phyloP scores from a whole-genome alignment of 1,140 invertebrate species.

The Epicauta chinensis region DNA sequence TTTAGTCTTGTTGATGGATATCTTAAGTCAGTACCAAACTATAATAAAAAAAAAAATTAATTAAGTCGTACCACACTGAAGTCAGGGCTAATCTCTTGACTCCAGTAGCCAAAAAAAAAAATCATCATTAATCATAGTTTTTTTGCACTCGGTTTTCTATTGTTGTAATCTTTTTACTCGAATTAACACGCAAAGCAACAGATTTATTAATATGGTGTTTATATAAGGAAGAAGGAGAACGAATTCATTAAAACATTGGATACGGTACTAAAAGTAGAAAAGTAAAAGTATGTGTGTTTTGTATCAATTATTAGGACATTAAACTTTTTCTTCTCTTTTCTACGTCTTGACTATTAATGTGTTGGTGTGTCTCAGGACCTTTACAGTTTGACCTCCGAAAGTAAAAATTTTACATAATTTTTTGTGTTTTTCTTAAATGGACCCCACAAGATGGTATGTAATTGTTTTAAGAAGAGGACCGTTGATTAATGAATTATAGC shows the following conservation, averaged over 20 bases:
- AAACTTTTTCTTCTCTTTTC: background rate
- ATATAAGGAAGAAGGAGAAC: background rate
- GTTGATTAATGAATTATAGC: too few species aligned
- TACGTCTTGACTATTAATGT: background rate
- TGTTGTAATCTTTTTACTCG: too few species aligned
- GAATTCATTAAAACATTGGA: slow-evolving; percentile 13
- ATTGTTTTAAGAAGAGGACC: too few species aligned
- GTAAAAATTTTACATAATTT: slow-evolving; percentile 1
- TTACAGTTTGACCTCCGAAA: slow-evolving; percentile 1
- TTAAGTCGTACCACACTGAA: too few species aligned
- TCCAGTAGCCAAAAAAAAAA: too few species aligned
- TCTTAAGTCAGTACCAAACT: too few species aligned
- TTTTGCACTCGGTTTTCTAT: too few species aligned
- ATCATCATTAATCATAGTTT: too few species aligned
- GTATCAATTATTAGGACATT: slow-evolving; percentile 17
- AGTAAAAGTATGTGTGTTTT: slow-evolving; percentile 15
- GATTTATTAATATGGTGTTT: slow-evolving; percentile 1
- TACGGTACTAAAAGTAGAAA: background rate
- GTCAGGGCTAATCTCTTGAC: too few species aligned
- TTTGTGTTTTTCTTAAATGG: background rate
- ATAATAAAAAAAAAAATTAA: too few species aligned
- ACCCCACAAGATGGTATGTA: too few species aligned
- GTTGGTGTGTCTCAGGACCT: slow-evolving; percentile 14
- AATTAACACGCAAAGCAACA: slow-evolving; percentile 7
- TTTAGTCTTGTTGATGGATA: too few species aligned